Percentiles rank a stretch among this genome's conserved stretches.
Evolutionary conservation across 2,797 vertebrate genomes (phyloP).

Genomic region (Enteromius thamalakanensis): DNA sequence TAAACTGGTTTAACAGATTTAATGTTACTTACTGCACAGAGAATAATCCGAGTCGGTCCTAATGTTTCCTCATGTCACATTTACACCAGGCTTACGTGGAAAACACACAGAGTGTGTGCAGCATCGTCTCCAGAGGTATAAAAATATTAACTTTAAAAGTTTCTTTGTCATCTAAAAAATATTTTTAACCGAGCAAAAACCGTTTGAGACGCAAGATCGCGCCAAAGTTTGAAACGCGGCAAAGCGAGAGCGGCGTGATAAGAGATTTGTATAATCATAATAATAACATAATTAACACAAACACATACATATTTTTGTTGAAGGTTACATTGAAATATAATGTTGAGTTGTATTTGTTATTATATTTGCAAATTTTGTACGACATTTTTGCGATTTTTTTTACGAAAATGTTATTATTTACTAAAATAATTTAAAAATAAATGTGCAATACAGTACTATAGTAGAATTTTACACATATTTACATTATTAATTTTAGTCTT

Average conservation of each 20-base stretch:
- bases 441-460: not conserved
- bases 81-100: not conserved
- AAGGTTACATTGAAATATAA: not conserved
- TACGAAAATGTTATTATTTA: not conserved
- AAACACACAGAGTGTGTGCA: not conserved
- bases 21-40: not conserved
- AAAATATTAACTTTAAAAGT: not conserved
- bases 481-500: no score
- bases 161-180: not conserved
- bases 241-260: not conserved
- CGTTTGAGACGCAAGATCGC: not conserved
- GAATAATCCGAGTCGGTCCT: not conserved
- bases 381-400: no score
- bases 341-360: not conserved
- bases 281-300: no score
- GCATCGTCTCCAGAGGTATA: not conserved
- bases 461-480: not conserved
- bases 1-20: not conserved
- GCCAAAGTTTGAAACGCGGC: not conserved
- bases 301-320: not conserved
- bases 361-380: no score
- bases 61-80: not conserved
- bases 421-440: not conserved
- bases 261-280: not conserved
- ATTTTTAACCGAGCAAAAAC: not conserved